Percentiles rank a stretch among this genome's conserved stretches.
Evolutionary conservation across 2,888 invertebrate genomes (phyloP).

Genomic region (Pedicia rivosa): DNA sequence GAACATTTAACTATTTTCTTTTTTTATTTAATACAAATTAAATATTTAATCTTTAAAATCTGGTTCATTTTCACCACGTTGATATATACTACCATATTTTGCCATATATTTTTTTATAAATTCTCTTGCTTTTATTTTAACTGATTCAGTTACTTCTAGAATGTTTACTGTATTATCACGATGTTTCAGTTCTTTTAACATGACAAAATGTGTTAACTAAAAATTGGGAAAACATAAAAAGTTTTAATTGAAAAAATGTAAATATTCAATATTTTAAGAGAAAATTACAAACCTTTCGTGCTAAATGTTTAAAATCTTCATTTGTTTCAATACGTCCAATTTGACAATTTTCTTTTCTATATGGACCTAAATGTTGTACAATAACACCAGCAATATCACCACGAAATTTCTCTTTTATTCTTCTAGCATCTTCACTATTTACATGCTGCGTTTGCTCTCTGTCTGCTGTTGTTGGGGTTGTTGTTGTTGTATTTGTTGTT

Average conservation of each 20-base stretch:
- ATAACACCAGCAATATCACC: constrained; percentile 64
- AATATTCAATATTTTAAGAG: not conserved
- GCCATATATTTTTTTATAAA: constrained; percentile 94
- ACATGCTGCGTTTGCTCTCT: too few relatives aligned
- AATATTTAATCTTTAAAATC: constrained; percentile 20
- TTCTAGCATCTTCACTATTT: constrained; percentile 40
- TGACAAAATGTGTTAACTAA: constrained; percentile 87
- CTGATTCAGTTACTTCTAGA: constrained; percentile 32
- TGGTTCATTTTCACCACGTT: constrained; percentile 19
- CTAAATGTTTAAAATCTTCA: constrained; percentile 88
- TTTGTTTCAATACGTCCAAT: constrained; percentile 73
- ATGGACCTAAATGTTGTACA: constrained; percentile 76
- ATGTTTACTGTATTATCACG: constrained; percentile 43
- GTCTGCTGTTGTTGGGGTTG: too few relatives aligned
- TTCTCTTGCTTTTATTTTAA: constrained; percentile 87
- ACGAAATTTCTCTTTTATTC: constrained; percentile 75
- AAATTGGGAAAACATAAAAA: constrained; percentile 16
- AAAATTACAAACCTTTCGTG: constrained; percentile 58
- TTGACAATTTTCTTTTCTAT: constrained; percentile 68
- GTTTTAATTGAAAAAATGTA: not conserved
- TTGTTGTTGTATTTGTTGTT: too few relatives aligned
- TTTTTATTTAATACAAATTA: too few relatives aligned
- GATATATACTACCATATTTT: constrained; percentile 72
- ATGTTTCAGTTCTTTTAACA: constrained; percentile 88
- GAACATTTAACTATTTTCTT: too few relatives aligned